Evolutionary conservation across 2,797 vertebrate species (phyloP).

Genomic region (Hephaestus fuliginosus): DNA sequence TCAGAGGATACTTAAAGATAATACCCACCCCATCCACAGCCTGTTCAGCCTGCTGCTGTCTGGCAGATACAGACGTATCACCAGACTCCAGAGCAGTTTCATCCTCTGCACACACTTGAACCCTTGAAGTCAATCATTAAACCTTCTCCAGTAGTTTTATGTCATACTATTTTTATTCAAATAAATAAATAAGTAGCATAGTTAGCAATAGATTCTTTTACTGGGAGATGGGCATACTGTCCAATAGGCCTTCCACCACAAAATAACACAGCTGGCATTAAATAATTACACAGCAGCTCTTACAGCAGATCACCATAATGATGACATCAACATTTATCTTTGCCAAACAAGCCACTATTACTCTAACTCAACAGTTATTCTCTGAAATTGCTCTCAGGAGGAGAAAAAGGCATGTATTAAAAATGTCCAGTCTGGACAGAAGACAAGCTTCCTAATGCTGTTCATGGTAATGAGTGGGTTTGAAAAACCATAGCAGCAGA

Average conservation of each 20-base stretch:
- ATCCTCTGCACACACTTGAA: too few species aligned
- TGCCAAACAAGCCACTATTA: conserved; percentile 73
- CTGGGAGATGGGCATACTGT: conserved; percentile 60
- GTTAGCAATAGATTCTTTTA: conserved; percentile 1
- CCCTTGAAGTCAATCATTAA: not conserved
- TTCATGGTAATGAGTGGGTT: conserved; percentile 34
- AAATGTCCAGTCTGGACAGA: conserved; percentile 47
- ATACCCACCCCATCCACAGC: too few species aligned
- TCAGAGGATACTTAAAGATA: too few species aligned
- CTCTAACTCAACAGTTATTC: conserved; percentile 71
- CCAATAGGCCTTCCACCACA: conserved; percentile 46
- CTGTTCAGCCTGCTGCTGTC: too few species aligned
- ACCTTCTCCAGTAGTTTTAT: conserved; percentile 8
- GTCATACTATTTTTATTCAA: conserved; percentile 31
- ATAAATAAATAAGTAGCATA: conserved; percentile 8
- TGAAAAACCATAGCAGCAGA: conserved; percentile 1
- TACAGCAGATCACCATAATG: conserved; percentile 72
- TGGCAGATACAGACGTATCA: too few species aligned
- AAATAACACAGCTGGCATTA: conserved; percentile 69
- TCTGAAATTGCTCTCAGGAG: conserved; percentile 65
- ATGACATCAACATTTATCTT: conserved; percentile 60
- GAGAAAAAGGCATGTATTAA: conserved; percentile 51
- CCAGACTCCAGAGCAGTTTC: too few species aligned
- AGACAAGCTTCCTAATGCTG: conserved; percentile 53
- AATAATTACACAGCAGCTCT: conserved; percentile 73